Conservation (phyloP, 2,113 vertebrate genomes). For the Tamias sibiricus region DNA sequence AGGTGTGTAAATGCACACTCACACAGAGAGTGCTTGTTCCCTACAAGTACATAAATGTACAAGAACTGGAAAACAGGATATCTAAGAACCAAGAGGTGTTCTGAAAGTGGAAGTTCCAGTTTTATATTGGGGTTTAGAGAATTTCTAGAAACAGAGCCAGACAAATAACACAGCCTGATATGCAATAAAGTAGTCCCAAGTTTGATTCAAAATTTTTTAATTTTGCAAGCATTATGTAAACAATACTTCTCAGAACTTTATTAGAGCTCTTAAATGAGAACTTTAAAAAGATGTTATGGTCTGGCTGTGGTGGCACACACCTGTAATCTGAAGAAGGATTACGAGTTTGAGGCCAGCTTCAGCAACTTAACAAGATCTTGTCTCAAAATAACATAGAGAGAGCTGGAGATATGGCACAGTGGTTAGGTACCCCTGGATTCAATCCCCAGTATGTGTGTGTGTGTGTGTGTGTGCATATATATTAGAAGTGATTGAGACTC, state of each 20-base stretch:
- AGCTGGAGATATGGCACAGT: too few relatives aligned
- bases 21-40: not conserved
- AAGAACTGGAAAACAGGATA: not conserved
- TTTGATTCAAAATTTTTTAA: not conserved
- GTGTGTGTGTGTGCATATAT: too few relatives aligned
- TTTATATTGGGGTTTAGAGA: not conserved
- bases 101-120: not conserved
- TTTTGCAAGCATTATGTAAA: conserved; percentile 40
- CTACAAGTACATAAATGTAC: not conserved
- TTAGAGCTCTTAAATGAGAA: not conserved
- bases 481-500: not conserved
- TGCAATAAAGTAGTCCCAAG: not conserved
- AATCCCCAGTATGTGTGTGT: too few relatives aligned
- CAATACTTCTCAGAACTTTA: not conserved
- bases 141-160: not conserved
- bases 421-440: too few relatives aligned
- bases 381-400: too few relatives aligned
- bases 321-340: too few relatives aligned
- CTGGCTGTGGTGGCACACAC: too few relatives aligned
- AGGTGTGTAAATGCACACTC: accelerated
- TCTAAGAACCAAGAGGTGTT: not conserved
- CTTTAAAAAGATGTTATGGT: not conserved
- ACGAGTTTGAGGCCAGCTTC: too few relatives aligned
- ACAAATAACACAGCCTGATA: not conserved
- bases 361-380: too few relatives aligned